Percentiles rank a stretch among this genome's conserved stretches.
These are phyloP conservation scores for Lasioglossum pauxillum DNA, from an alignment of 2,888 invertebrate species.

Conservation along the genomic window DNA sequence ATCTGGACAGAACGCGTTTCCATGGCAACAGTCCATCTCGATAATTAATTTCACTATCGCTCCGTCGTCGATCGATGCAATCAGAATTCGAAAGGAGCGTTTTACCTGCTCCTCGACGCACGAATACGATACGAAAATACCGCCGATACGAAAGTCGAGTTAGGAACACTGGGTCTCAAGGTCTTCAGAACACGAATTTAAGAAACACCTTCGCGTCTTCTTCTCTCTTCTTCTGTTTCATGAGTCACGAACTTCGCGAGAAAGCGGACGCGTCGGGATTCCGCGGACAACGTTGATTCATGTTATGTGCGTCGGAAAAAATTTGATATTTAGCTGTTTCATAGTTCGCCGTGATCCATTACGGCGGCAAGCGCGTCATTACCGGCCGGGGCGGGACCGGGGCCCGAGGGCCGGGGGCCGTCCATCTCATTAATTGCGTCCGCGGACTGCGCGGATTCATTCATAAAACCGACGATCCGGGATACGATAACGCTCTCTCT, in stretches of 20 bases:
- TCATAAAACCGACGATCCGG: neutral
- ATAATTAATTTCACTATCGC: neutral
- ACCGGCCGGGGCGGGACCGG: too few species aligned
- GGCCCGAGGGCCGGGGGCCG: neutral
- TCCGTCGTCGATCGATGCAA: neutral
- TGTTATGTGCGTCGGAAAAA: neutral
- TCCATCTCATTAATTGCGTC: conserved; percentile 1
- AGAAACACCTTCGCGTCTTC: neutral
- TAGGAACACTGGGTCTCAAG: neutral
- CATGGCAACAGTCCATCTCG: conserved; percentile 1
- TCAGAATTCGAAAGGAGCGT: neutral
- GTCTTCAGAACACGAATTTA: neutral
- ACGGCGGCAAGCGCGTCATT: neutral
- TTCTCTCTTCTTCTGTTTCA: neutral
- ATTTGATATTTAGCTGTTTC: neutral
- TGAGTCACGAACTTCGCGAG: conserved; percentile 14
- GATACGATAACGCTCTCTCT: neutral
- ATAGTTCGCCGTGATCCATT: neutral
- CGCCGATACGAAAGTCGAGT: neutral
- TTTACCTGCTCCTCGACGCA: neutral
- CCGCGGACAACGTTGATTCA: conserved; percentile 28
- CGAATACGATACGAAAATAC: too few species aligned
- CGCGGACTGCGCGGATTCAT: neutral
- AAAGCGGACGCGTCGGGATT: conserved; percentile 4
- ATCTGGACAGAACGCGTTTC: neutral